phyloP scores from a whole-genome alignment of 2,797 vertebrate genomes.

The Mormyrus proboscirostris region DNA sequence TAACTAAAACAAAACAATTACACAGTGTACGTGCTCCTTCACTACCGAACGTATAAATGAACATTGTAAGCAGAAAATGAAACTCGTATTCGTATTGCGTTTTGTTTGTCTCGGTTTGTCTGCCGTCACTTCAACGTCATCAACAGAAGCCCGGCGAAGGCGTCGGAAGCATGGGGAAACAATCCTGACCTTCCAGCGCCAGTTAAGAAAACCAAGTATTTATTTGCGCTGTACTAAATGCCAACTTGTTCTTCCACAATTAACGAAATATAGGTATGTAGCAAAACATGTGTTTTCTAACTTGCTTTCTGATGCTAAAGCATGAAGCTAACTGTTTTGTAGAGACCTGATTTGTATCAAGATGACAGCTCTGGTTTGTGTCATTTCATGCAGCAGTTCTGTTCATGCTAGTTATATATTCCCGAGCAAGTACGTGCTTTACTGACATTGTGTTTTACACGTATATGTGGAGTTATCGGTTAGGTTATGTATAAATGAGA shows the following conservation, averaged over 20 bases:
- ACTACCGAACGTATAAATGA: background rate
- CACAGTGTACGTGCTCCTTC: background rate
- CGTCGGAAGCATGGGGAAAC: background rate
- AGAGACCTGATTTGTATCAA: background rate
- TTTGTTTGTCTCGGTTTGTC: background rate
- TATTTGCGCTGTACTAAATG: background rate
- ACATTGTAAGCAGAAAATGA: background rate
- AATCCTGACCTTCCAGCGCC: background rate
- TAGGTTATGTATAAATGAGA: background rate
- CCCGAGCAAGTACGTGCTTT: background rate
- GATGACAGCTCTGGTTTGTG: background rate
- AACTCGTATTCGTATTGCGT: background rate
- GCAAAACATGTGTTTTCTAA: background rate
- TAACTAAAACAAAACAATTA: background rate
- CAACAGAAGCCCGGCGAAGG: background rate
- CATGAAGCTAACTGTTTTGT: background rate
- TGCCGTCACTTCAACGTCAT: conserved; percentile 4
- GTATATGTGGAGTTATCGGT: background rate
- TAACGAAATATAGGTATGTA: background rate
- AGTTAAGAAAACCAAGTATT: background rate
- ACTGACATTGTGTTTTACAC: background rate
- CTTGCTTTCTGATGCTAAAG: background rate
- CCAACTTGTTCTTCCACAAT: background rate
- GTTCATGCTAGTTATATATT: background rate
- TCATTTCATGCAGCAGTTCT: background rate